Evolutionary conservation across 1,140 invertebrate species (phyloP).

Genomic region (Cherax quadricarinatus): DNA sequence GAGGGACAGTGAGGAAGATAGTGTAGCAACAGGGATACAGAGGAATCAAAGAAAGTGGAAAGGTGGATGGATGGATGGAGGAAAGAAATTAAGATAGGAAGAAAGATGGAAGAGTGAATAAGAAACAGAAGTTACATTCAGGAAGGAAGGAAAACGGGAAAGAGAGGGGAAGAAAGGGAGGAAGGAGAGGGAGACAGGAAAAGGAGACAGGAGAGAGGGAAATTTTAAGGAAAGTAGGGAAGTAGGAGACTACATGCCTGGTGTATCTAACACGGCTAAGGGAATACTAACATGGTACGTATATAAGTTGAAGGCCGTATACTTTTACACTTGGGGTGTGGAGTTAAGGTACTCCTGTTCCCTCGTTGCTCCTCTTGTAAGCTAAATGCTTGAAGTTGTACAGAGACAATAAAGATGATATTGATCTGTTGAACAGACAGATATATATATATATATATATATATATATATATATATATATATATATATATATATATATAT

Average conservation of each 20-base stretch:
- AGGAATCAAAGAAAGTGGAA: too few species aligned
- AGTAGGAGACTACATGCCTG: background rate
- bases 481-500: too few species aligned
- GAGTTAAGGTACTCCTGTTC: background rate
- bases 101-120: background rate
- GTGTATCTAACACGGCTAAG: background rate
- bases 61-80: background rate
- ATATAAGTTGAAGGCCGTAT: background rate
- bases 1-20: background rate
- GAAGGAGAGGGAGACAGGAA: too few species aligned
- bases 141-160: too few species aligned
- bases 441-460: too few species aligned
- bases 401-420: background rate
- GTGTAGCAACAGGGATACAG: too few species aligned
- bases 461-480: too few species aligned
- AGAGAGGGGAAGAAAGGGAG: too few species aligned
- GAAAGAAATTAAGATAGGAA: background rate
- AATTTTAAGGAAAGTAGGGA: background rate
- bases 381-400: background rate
- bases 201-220: background rate
- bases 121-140: too few species aligned
- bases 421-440: too few species aligned
- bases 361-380: background rate
- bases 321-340: background rate
- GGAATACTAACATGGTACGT: slow-evolving; percentile 17